Evolutionary conservation across 1,140 invertebrate species (phyloP).

Genomic region (Paraescarpia echinospica): DNA sequence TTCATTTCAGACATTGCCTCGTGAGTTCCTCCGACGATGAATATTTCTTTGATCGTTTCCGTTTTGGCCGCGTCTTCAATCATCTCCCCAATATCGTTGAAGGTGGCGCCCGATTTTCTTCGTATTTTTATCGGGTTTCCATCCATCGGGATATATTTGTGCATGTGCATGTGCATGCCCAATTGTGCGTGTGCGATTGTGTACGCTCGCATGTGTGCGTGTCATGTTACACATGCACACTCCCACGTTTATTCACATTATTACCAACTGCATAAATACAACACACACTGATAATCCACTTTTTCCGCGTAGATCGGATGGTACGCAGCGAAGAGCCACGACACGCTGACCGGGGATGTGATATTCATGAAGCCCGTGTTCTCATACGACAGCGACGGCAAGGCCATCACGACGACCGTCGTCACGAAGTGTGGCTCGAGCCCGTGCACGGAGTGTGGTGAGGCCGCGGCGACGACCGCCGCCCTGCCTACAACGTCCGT

Average conservation of each 20-base stretch:
- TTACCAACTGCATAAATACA: no score
- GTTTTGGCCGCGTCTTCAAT: no score
- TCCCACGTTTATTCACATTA: no score
- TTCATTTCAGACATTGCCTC: no score
- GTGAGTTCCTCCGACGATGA: no score
- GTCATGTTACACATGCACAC: no score
- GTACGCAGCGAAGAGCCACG: background rate
- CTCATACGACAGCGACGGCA: background rate
- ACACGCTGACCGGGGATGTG: background rate
- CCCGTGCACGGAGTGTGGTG: slow-evolving; percentile 38
- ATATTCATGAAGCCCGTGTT: background rate
- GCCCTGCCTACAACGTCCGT: background rate
- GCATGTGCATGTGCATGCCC: no score
- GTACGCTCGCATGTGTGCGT: background rate
- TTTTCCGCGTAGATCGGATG: background rate
- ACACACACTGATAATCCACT: background rate
- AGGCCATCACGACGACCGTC: background rate
- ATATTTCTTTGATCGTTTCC: no score
- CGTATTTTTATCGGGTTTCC: no score
- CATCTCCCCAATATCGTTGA: no score
- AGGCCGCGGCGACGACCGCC: slow-evolving; percentile 20
- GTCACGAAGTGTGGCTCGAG: background rate
- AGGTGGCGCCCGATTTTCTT: no score
- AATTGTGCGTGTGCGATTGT: background rate
- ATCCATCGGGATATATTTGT: no score